phyloP scores from a whole-genome alignment of 2,888 invertebrate species.

The Apotomis capreana region DNA sequence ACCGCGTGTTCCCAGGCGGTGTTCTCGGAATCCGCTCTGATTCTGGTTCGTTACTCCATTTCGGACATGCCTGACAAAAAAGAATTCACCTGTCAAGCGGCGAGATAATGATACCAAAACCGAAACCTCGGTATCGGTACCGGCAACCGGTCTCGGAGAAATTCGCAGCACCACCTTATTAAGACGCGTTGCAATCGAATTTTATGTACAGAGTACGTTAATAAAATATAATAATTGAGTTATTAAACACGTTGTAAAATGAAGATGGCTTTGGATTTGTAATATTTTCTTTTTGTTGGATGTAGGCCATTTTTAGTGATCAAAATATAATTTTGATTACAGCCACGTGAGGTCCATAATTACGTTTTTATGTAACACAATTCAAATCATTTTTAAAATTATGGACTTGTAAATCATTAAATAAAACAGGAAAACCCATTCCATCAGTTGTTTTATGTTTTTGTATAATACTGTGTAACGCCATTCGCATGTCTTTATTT shows the following conservation, averaged over 20 bases:
- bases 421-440: too few relatives aligned
- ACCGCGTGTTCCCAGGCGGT: constrained; percentile 6
- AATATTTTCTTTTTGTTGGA: constrained; percentile 1
- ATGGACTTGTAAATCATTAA: too few relatives aligned
- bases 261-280: not conserved
- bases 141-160: constrained; percentile 51
- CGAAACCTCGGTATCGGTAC: constrained; percentile 44
- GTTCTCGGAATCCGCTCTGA: constrained; percentile 27
- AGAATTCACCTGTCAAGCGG: constrained; percentile 60
- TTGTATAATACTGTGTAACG: too few relatives aligned
- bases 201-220: constrained; percentile 50
- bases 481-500: too few relatives aligned
- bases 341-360: too few relatives aligned
- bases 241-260: constrained; percentile 9
- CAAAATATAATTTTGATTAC: too few relatives aligned
- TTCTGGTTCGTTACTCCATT: constrained; percentile 35
- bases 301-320: not conserved
- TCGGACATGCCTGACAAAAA: constrained; percentile 51
- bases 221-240: constrained; percentile 33
- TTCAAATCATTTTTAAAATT: too few relatives aligned
- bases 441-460: too few relatives aligned
- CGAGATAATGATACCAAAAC: constrained; percentile 50
- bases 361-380: too few relatives aligned
- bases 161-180: constrained; percentile 57
- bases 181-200: constrained; percentile 46